Conservation (phyloP, 2,888 invertebrate species). For the Drosophila nr. perissopoda region DNA sequence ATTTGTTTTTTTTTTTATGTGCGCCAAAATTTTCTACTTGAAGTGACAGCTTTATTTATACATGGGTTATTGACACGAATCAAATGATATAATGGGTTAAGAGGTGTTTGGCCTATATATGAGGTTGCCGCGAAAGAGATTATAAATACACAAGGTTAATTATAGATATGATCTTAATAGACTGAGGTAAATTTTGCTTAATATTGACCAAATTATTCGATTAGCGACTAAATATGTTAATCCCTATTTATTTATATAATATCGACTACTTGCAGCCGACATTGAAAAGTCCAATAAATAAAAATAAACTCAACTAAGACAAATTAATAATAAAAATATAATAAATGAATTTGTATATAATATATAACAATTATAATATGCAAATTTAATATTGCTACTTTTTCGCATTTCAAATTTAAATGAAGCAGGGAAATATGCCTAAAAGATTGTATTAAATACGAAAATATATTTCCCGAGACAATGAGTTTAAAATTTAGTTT, state of each 20-base stretch:
- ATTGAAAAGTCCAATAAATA: neutral
- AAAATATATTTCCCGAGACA: neutral
- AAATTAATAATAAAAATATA: neutral
- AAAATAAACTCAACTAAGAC: neutral
- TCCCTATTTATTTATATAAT: neutral
- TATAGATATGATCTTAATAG: neutral
- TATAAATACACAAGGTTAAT: neutral
- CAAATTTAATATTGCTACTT: neutral
- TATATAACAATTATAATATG: neutral
- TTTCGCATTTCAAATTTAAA: neutral
- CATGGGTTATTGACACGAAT: constrained; percentile 54
- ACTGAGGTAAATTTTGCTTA: neutral
- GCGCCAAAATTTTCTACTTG: constrained; percentile 39
- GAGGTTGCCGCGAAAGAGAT: neutral
- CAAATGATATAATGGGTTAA: constrained; percentile 14
- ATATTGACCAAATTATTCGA: neutral
- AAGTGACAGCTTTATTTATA: constrained; percentile 48
- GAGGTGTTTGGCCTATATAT: neutral
- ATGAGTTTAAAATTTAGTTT: neutral
- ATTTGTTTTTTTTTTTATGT: constrained; percentile 46
- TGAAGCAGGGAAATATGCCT: no score
- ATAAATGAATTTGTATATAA: neutral
- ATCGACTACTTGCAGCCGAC: neutral
- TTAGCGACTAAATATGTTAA: neutral
- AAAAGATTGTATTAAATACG: neutral